Evolutionary conservation across 2,113 vertebrate species (phyloP).

Genomic region (Hemiprocne comata): DNA sequence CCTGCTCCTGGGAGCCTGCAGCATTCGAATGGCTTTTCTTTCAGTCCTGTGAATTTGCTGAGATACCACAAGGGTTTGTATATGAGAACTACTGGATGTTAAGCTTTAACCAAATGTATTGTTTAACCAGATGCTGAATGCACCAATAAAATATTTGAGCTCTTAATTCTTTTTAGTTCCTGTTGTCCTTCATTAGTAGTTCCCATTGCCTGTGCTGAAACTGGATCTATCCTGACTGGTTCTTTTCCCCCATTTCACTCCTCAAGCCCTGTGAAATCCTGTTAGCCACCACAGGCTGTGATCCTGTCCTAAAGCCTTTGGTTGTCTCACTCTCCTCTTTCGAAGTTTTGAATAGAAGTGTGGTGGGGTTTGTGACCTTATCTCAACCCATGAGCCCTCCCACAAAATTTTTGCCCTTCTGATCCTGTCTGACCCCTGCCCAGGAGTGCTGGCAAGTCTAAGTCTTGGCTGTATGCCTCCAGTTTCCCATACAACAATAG

Average conservation of each 20-base stretch:
- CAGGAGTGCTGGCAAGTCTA: background rate
- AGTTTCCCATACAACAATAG: background rate
- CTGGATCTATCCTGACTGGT: background rate
- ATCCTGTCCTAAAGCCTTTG: background rate
- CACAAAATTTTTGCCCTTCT: background rate
- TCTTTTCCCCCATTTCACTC: background rate
- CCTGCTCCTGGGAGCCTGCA: background rate
- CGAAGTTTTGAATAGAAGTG: background rate
- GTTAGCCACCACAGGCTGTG: background rate
- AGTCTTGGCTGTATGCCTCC: background rate
- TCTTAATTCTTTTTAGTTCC: background rate
- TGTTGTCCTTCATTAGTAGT: background rate
- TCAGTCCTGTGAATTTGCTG: background rate
- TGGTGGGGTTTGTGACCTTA: background rate
- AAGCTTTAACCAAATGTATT: background rate
- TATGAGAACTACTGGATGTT: background rate
- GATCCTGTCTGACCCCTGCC: background rate
- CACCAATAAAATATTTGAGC: constrained; percentile 23
- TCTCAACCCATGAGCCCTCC: background rate
- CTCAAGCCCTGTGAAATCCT: background rate
- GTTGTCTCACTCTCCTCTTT: background rate
- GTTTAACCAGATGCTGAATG: background rate
- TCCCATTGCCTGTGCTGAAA: background rate
- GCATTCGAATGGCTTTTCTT: background rate
- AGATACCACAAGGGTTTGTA: background rate